Base-by-base conservation (phyloP, 2,113 vertebrate species). In the Hippocampus abdominalis region DNA sequence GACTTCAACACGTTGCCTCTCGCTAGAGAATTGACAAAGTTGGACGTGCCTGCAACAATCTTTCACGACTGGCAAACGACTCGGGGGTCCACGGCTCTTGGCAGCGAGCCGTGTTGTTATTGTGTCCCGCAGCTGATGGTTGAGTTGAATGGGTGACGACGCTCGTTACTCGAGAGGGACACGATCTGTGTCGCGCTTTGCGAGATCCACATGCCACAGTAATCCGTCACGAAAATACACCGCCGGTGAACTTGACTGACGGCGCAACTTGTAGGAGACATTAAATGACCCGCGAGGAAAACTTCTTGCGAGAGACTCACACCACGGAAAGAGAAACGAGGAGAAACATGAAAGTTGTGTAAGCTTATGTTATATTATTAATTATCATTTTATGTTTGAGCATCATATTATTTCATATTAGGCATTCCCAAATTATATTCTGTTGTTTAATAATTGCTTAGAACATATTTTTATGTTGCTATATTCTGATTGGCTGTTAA, bases 211-310 rank as follows among this genome's bases (percentile, higher is more conserved):
- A 82, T 90, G 71, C 84, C 81, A 40, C 60, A 57, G 68, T 88
- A 86, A 90, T 86, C 86, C 71, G 57, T n/a, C 70, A 78, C 87
- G 74, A 75, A 86, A 86, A 89, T 86, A 82, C 81, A 76, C 64
- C 74, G 66, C 71, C 71, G 20, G 16, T 67, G 48, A 81, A 75
- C 72, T 80, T 70, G 72, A 66, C 76, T 66, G 69, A 70, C 74
- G 69, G 68, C 81, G 73, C 69, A 73, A 72, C 60, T 36, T 46
- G 0, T 6, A 32, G 5, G 15, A 62, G 63, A 77, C n/a, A 56
- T 51, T 46, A 25, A 64, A 64, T 64, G n/a, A 46, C n/a, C 32
- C 8, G 8, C 40, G 46, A 25, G 46, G n/a, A 46, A 23, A 8
- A 20, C 48, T 6, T 20, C 57, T 15, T 4, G n/a, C 25, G 0